A percentile compares a stretch with the other conserved stretches of the same genome.
Conservation (phyloP, 2,888 invertebrate genomes). For the Caenorhabditis sinica region DNA sequence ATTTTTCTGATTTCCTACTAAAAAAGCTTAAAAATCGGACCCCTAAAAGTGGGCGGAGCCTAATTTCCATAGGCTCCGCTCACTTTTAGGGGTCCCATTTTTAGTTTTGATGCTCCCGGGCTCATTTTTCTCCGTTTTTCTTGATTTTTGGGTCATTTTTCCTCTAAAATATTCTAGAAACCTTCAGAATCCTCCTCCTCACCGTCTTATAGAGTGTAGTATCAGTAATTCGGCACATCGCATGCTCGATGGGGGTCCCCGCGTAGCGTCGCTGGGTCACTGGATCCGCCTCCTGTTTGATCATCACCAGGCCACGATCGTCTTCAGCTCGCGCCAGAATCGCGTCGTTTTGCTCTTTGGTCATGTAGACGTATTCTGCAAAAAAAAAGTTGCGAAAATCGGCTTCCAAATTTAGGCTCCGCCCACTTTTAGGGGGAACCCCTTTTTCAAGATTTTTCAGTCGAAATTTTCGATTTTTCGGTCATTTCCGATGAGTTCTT, state of each 20-base stretch:
- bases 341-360: slow-evolving; percentile 31
- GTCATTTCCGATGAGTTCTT: no score
- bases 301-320: background rate
- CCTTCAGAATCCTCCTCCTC: background rate
- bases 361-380: slow-evolving; percentile 37
- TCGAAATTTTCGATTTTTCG: no score
- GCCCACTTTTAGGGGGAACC: no score
- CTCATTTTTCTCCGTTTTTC: background rate
- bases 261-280: slow-evolving; percentile 28
- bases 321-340: background rate
- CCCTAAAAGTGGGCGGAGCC: no score
- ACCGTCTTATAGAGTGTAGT: slow-evolving; percentile 31
- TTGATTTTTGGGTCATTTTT: background rate
- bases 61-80: no score
- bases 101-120: no score
- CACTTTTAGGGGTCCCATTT: background rate
- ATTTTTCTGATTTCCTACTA: no score
- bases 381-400: background rate
- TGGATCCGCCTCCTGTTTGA: slow-evolving; percentile 26
- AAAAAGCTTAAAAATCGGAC: no score
- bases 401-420: background rate
- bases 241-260: slow-evolving; percentile 37
- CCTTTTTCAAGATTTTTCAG: no score
- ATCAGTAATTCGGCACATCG: slow-evolving; percentile 27
- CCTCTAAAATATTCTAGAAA: no score